These are phyloP conservation scores for Galeruca laticollis DNA, from an alignment of 2,888 invertebrate species.

Conservation along the genomic window DNA sequence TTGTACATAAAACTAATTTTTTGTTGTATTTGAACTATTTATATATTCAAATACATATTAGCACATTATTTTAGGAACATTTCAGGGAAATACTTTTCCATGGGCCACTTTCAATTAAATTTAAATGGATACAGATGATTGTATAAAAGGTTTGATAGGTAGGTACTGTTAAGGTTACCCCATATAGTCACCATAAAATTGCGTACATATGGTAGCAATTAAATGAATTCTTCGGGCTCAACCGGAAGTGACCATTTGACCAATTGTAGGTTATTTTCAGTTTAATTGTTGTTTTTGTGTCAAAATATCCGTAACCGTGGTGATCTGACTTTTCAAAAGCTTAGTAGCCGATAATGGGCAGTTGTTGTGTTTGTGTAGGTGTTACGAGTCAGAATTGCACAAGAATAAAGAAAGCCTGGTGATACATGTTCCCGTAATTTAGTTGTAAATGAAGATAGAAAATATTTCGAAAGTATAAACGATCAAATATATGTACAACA, in stretches of 20 bases:
- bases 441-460: neutral
- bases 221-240: slow-evolving; percentile 31
- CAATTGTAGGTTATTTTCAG: slow-evolving; percentile 47
- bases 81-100: no score
- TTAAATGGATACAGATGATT: neutral
- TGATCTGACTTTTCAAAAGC: slow-evolving; percentile 40
- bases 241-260: slow-evolving; percentile 50
- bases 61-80: no score
- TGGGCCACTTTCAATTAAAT: no score
- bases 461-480: no score
- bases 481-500: no score
- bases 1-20: no score
- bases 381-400: slow-evolving; percentile 2
- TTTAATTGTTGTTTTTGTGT: slow-evolving; percentile 44
- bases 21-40: no score
- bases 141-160: neutral
- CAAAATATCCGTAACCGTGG: slow-evolving; percentile 40
- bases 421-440: neutral
- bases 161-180: neutral
- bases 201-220: slow-evolving; percentile 38
- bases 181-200: slow-evolving; percentile 18
- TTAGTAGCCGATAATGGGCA: slow-evolving; percentile 31
- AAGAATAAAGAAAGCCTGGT: neutral
- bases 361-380: slow-evolving; percentile 32
- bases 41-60: no score